Evolutionary conservation across 2,888 invertebrate genomes (phyloP).

Genomic region (Phrixothrix hirtus): DNA sequence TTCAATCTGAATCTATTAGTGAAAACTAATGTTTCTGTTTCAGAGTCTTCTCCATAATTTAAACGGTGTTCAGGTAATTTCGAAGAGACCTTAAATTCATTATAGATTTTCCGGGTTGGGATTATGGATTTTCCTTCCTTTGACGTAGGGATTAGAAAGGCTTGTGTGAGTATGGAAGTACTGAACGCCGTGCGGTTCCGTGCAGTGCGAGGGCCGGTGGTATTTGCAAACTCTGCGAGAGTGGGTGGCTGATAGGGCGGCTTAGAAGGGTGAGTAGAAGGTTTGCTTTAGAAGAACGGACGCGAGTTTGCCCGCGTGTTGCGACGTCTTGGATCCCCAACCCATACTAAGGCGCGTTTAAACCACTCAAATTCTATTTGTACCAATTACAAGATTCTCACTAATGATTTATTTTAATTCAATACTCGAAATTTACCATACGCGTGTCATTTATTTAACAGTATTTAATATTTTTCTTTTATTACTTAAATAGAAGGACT

Average conservation of each 20-base stretch:
- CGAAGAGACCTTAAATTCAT: slow-evolving; percentile 34
- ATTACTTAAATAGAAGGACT: too few relatives aligned
- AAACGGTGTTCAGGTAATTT: slow-evolving; percentile 27
- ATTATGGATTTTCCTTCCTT: slow-evolving; percentile 50
- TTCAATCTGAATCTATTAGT: slow-evolving; percentile 15
- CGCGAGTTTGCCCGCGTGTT: slow-evolving; percentile 40
- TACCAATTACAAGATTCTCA: not conserved
- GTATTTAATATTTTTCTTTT: too few relatives aligned
- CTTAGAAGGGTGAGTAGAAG: slow-evolving; percentile 32
- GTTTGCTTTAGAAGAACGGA: slow-evolving; percentile 39
- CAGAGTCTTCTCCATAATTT: slow-evolving; percentile 19
- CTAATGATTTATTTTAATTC: slow-evolving; percentile 1
- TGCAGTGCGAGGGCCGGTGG: slow-evolving; percentile 41
- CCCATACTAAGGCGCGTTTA: slow-evolving; percentile 31
- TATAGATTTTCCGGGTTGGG: slow-evolving; percentile 40
- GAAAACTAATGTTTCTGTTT: slow-evolving; percentile 11
- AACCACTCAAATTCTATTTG: slow-evolving; percentile 23
- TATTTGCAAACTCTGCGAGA: slow-evolving; percentile 43
- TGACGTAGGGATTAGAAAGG: slow-evolving; percentile 48
- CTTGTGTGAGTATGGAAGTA: slow-evolving; percentile 42
- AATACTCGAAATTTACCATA: not conserved
- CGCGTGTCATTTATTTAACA: too few relatives aligned
- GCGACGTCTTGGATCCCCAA: slow-evolving; percentile 39
- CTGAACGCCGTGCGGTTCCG: slow-evolving; percentile 32
- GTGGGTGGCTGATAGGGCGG: slow-evolving; percentile 30